phyloP scores from a whole-genome alignment of 2,113 vertebrate genomes.

The Caranx ignobilis region DNA sequence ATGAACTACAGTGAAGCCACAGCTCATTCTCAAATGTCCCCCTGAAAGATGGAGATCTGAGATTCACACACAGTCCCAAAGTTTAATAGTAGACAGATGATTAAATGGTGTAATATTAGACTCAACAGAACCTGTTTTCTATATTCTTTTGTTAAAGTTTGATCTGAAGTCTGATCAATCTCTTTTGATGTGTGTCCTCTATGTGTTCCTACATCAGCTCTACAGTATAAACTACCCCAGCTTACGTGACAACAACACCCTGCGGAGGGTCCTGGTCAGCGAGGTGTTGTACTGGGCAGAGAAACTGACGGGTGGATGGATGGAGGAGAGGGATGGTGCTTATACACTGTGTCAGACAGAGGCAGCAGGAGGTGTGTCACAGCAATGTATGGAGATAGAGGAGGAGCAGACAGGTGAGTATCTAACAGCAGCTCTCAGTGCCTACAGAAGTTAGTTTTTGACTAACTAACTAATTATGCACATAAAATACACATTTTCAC shows the following conservation, averaged over 20 bases:
- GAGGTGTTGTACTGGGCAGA: constrained; percentile 86
- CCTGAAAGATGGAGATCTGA: background rate
- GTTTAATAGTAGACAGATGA: background rate
- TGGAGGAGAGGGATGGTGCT: constrained; percentile 18
- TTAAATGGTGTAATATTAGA: background rate
- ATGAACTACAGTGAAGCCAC: too few relatives aligned
- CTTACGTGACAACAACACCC: constrained; percentile 89
- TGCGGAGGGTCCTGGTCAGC: constrained; percentile 82
- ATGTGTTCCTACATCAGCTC: constrained; percentile 79
- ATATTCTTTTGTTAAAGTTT: too few relatives aligned
- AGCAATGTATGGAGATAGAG: background rate
- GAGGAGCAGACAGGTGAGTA: constrained; percentile 29
- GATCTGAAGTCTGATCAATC: too few relatives aligned
- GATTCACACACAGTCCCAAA: background rate
- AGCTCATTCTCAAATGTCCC: too few relatives aligned
- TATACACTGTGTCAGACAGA: background rate
- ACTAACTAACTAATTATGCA: background rate
- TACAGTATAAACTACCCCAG: constrained; percentile 91
- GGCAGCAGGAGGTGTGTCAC: background rate
- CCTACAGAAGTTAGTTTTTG: background rate
- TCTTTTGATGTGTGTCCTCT: background rate
- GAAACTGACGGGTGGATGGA: constrained; percentile 77
- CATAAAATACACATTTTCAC: background rate
- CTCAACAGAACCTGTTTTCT: too few relatives aligned
- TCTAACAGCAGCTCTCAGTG: background rate